Evolutionary conservation across 2,797 vertebrate species (phyloP), one percentile per base, ranked within the genome.

Genomic region (Channallabes apus): DNA sequence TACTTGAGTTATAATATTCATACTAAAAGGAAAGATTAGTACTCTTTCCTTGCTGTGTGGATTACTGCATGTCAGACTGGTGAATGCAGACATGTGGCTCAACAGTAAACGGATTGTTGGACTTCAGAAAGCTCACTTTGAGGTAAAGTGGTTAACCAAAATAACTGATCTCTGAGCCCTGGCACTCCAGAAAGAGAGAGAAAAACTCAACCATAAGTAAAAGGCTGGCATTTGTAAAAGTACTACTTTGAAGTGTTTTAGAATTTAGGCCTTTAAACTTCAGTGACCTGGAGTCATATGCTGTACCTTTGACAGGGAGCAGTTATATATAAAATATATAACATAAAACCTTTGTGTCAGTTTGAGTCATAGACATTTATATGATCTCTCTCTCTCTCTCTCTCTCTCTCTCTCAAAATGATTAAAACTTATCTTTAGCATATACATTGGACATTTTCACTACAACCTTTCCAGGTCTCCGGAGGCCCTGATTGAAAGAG

Each of bases 121-220:
- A 89, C 68, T 84, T 81, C 59, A 81, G 75, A 76, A 62, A 35
- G 51, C 59, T 87, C 32, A 68, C 83, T 81, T 77, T 87, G 81
- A 87, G 83, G 80, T 86, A 56, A 62, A 72, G 72, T 88, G 86
- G 87, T 87, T 81, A 80, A 85, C 81, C 86, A 80, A 77, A 87
- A 77, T 85, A 83, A 75, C 75, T 81, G 29, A 72, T 72, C 64
- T 84, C 71, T 85, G 72, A 72, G 29, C 27, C 65, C 68, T 87
- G 77, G 29, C 65, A 35, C n/a, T 67, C 75, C 56, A 84, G 73
- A 76, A 56, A 82, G 20, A 54, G 46, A 65, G 51, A 61, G 69
- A 71, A 51, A 77, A 83, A 75, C 6, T 38, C 56, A 77, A 54
- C n/a, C 11, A 9, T 79, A 87, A 83, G 67, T 89, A 80, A 84